Conservation (phyloP, 2,113 vertebrate genomes). For the Mixornis gularis region DNA sequence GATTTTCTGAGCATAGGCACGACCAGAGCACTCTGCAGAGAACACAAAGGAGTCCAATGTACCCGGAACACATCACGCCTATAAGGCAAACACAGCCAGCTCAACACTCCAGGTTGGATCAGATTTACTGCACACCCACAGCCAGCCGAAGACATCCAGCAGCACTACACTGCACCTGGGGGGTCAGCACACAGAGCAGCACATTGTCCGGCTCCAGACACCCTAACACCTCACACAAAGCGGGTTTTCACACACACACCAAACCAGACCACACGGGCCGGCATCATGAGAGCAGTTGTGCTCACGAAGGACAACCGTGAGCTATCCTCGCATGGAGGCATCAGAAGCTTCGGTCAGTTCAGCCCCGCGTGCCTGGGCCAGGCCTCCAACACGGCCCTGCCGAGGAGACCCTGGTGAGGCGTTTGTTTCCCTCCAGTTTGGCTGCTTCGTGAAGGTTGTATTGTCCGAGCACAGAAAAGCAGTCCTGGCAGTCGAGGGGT, state of each 20-base stretch:
- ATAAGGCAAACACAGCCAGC: neutral
- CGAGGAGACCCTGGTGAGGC: rapidly evolving
- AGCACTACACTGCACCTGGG: rapidly evolving
- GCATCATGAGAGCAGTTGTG: rapidly evolving
- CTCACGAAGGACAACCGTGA: rapidly evolving
- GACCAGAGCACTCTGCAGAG: neutral
- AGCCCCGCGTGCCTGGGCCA: neutral
- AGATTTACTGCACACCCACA: neutral
- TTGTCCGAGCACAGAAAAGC: rapidly evolving
- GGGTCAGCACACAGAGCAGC: neutral
- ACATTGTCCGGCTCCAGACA: neutral
- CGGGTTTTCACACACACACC: rapidly evolving
- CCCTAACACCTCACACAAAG: neutral
- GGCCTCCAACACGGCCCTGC: neutral
- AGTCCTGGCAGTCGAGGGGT: rapidly evolving
- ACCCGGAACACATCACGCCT: neutral
- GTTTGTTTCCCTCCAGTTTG: rapidly evolving
- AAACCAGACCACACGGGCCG: rapidly evolving
- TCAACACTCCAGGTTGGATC: rapidly evolving
- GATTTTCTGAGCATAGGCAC: neutral
- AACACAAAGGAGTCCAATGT: neutral
- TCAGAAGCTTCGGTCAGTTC: rapidly evolving
- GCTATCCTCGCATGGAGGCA: rapidly evolving
- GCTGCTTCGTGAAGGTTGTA: rapidly evolving
- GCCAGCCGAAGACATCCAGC: rapidly evolving